Evolutionary conservation across 2,797 vertebrate genomes (phyloP).

Genomic region (Saxicola maurus): DNA sequence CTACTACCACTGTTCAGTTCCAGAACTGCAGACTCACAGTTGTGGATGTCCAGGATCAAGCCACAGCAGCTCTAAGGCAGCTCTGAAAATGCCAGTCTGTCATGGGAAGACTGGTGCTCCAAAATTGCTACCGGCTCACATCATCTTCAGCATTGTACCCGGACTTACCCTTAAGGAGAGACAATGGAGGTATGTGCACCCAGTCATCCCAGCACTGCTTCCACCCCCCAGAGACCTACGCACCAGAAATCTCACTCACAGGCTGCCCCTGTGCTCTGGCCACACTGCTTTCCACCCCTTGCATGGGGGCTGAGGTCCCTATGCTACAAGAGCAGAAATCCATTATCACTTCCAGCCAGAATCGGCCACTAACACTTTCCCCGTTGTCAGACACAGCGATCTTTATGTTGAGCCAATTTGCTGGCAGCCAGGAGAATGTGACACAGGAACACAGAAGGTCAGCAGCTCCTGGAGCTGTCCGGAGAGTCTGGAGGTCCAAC

Average conservation of each 20-base stretch:
- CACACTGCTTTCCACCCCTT: not conserved
- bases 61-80: not conserved
- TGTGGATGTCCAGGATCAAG: not conserved
- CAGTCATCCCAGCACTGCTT: not conserved
- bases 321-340: not conserved
- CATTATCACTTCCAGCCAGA: not conserved
- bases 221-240: not conserved
- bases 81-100: not conserved
- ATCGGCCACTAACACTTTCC: not conserved
- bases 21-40: not conserved
- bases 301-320: accelerated
- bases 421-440: not conserved
- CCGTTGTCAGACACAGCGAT: accelerated
- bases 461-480: not conserved
- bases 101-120: accelerated
- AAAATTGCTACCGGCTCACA: not conserved
- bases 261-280: not conserved
- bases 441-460: not conserved
- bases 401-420: not conserved
- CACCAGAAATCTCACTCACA: not conserved
- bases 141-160: not conserved
- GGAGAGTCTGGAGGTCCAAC: accelerated
- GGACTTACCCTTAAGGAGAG: not conserved
- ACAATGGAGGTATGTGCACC: not conserved
- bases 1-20: not conserved